These are phyloP conservation scores for Acanthaster planci DNA, from an alignment of 35 echinoderm and acorn worm genomes.

Conservation along the genomic window DNA sequence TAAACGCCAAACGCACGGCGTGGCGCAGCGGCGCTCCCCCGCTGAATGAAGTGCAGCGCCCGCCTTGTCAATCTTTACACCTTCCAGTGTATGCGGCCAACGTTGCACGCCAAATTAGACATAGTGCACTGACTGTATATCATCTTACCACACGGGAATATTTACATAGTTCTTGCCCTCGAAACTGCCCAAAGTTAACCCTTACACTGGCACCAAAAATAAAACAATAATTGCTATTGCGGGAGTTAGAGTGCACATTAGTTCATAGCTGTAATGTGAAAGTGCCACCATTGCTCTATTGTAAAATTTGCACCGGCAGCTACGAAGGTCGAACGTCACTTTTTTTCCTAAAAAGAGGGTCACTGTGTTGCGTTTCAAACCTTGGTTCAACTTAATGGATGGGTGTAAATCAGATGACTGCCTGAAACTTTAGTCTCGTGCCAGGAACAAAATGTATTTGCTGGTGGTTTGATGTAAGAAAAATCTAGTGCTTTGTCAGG, in stretches of 20 bases:
- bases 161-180: background rate
- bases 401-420: no score
- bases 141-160: constrained; percentile 5
- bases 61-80: constrained; percentile 24
- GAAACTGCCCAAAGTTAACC: background rate
- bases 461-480: background rate
- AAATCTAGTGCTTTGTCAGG: no score
- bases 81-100: background rate
- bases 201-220: background rate
- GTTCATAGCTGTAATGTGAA: no score
- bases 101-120: constrained; percentile 1
- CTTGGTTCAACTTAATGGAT: no score
- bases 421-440: no score
- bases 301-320: no score
- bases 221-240: background rate
- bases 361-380: no score
- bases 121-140: background rate
- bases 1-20: constrained; percentile 27
- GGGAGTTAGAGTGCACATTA: no score
- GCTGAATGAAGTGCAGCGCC: constrained; percentile 25
- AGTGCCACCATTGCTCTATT: no score
- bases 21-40: constrained; percentile 16
- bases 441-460: background rate
- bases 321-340: no score
- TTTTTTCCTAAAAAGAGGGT: no score